These are phyloP conservation scores for Pristionchus exspectatus DNA, from an alignment of 2,888 invertebrate species.

Conservation along the genomic window DNA sequence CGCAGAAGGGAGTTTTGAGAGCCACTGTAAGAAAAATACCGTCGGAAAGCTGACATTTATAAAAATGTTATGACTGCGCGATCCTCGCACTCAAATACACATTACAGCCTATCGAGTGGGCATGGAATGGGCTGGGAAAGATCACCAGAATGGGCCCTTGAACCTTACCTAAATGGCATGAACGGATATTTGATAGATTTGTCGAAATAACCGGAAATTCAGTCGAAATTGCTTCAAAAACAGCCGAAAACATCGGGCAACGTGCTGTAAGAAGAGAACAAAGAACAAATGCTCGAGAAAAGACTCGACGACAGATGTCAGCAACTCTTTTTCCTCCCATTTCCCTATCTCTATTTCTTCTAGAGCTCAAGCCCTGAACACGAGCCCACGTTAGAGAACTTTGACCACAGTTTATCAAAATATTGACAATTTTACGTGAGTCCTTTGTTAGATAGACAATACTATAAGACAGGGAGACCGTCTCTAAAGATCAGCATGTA, in stretches of 20 bases:
- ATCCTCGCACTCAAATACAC: not conserved
- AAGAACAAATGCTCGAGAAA: conserved; percentile 30
- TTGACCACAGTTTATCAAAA: not conserved
- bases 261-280: not conserved
- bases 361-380: not conserved
- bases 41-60: not conserved
- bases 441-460: no score
- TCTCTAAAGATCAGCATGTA: not conserved
- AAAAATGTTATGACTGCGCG: not conserved
- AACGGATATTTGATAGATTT: not conserved
- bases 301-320: conserved; percentile 14
- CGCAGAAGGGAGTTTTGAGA: not conserved
- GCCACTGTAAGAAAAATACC: no score
- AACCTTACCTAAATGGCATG: not conserved
- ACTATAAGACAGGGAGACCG: no score
- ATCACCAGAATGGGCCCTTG: not conserved
- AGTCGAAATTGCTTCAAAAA: not conserved
- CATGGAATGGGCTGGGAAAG: not conserved
- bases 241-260: not conserved
- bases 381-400: not conserved
- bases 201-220: not conserved
- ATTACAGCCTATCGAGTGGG: not conserved
- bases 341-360: not conserved
- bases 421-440: no score
- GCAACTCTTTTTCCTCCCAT: not conserved